A percentile compares a stretch with the other conserved stretches of the same genome.
These are phyloP conservation scores for Megaustenia siamemsis DNA, from an alignment of 2,888 invertebrate genomes.

Conservation along the genomic window DNA sequence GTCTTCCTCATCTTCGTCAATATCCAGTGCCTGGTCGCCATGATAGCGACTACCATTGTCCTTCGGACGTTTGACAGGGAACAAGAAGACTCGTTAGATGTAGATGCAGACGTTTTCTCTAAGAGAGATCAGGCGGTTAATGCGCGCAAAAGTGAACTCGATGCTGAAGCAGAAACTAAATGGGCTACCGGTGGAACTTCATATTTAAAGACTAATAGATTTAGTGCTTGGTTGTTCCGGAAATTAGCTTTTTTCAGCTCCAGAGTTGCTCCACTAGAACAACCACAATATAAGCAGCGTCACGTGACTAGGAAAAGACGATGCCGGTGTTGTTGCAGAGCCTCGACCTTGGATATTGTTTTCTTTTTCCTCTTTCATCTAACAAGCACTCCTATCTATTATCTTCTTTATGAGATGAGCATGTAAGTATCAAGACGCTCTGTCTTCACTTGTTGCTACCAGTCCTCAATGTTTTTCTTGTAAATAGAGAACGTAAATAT, in stretches of 20 bases:
- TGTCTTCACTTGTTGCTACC: too few species aligned
- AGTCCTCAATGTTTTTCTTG: too few species aligned
- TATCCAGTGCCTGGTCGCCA: slow-evolving; percentile 34
- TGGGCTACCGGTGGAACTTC: too few species aligned
- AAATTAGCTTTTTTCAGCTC: not conserved
- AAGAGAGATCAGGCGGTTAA: not conserved
- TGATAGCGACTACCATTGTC: slow-evolving; percentile 41
- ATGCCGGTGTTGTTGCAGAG: not conserved
- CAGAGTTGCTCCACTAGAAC: not conserved
- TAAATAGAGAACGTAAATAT: too few species aligned
- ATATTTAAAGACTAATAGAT: not conserved
- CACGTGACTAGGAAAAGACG: not conserved
- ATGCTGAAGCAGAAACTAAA: not conserved
- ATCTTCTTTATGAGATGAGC: not conserved
- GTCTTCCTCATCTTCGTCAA: slow-evolving; percentile 20
- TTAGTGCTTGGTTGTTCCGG: not conserved
- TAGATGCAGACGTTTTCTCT: not conserved
- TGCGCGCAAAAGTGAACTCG: not conserved
- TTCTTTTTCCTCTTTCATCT: slow-evolving; percentile 1
- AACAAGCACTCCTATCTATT: not conserved
- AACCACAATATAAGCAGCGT: not conserved
- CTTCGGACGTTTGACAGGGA: slow-evolving; percentile 35
- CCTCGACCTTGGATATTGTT: slow-evolving; percentile 21
- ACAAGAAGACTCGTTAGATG: not conserved
- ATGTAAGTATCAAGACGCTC: not conserved